A percentile compares a stretch with the other conserved stretches of the same genome.
Evolutionary conservation across 2,888 invertebrate genomes (phyloP).

Genomic region (Sceliomorpha sp.): DNA sequence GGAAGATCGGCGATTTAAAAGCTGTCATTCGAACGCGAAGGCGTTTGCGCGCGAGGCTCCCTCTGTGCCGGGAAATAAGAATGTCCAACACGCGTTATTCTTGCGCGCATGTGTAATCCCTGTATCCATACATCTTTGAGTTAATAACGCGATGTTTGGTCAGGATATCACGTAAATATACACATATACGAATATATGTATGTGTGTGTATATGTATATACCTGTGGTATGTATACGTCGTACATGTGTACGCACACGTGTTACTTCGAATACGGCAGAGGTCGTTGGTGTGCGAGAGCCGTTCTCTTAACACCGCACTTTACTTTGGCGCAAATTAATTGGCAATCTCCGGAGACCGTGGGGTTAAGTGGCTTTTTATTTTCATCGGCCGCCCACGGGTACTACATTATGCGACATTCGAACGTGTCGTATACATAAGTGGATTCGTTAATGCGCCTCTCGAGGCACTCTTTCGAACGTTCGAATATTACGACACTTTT

Average conservation of each 20-base stretch:
- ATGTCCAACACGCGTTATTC: conserved; percentile 50
- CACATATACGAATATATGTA: conserved; percentile 32
- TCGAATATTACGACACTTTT: conserved; percentile 45
- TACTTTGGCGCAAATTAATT: conserved; percentile 74
- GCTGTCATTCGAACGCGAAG: conserved; percentile 63
- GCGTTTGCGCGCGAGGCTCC: conserved; percentile 58
- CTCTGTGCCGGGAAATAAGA: too few species aligned
- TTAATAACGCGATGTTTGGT: conserved; percentile 28
- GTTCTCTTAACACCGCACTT: conserved; percentile 67
- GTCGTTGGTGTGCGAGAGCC: conserved; percentile 29
- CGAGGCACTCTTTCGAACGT: conserved; percentile 36
- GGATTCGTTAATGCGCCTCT: conserved; percentile 51
- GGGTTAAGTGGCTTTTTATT: conserved; percentile 74
- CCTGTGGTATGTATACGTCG: too few species aligned
- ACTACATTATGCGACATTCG: conserved; percentile 68
- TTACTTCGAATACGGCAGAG: too few species aligned
- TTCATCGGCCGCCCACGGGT: conserved; percentile 65
- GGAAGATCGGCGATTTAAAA: conserved; percentile 68
- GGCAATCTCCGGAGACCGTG: conserved; percentile 68
- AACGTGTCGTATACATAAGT: conserved; percentile 56
- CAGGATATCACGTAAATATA: conserved; percentile 17
- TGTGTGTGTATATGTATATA: too few species aligned
- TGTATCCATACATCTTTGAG: conserved; percentile 20
- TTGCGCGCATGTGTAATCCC: conserved; percentile 24
- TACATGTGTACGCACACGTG: too few species aligned